A percentile compares a stretch with the other conserved stretches of the same genome.
Evolutionary conservation across 2,888 invertebrate genomes (phyloP).

Genomic region (Macrophya annulata): DNA sequence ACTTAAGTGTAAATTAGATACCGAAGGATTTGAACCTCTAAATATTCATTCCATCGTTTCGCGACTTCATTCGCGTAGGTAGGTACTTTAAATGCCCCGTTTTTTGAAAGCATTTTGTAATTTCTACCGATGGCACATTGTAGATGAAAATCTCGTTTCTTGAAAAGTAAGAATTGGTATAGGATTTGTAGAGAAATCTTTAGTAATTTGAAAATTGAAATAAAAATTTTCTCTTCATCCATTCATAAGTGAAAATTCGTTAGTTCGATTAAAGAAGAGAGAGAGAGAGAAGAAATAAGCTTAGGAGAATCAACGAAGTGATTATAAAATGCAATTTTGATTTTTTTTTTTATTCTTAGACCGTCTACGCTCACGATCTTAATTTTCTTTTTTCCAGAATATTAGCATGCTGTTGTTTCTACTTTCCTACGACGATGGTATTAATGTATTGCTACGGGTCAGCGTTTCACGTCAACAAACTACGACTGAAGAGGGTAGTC

Average conservation of each 20-base stretch:
- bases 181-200: neutral
- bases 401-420: slow-evolving; percentile 92
- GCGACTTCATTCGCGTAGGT: neutral
- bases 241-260: neutral
- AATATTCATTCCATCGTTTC: neutral
- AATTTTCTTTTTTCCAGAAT: slow-evolving; percentile 84
- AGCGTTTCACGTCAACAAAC: slow-evolving; percentile 93
- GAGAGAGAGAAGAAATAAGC: neutral
- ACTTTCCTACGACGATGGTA: slow-evolving; percentile 95
- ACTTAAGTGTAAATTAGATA: slow-evolving; percentile 10
- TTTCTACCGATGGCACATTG: neutral
- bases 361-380: slow-evolving; percentile 18
- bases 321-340: too few species aligned
- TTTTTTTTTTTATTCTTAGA: neutral
- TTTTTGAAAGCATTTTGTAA: slow-evolving; percentile 41
- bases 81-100: neutral
- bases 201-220: neutral
- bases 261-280: slow-evolving; percentile 37
- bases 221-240: neutral
- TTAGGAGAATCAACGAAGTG: neutral
- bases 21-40: neutral
- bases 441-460: slow-evolving; percentile 96
- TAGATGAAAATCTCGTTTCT: neutral
- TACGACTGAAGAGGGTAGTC: slow-evolving; percentile 83
- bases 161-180: neutral